phyloP scores from a whole-genome alignment of 2,797 vertebrate genomes.

The Propithecus perrieri region DNA sequence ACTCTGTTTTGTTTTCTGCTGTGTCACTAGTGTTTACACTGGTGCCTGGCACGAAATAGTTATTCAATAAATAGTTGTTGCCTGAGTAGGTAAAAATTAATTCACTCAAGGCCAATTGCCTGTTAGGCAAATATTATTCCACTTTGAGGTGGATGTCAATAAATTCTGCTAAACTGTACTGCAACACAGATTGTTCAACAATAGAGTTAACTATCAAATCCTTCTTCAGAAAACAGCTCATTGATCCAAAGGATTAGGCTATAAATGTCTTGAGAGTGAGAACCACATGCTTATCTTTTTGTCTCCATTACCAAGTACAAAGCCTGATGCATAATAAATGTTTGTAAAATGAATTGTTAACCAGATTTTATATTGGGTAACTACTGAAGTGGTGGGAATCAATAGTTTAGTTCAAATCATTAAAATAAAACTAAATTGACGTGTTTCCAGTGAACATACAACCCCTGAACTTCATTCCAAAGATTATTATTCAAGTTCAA shows the following conservation, averaged over 20 bases:
- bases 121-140: background rate
- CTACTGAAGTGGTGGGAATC: background rate
- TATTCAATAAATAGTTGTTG: background rate
- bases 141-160: background rate
- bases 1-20: background rate
- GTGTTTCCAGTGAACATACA: background rate
- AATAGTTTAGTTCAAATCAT: background rate
- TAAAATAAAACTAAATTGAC: constrained; percentile 12
- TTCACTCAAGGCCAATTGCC: background rate
- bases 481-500: background rate
- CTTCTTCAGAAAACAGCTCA: constrained; percentile 8
- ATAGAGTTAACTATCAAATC: background rate
- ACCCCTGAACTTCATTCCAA: background rate
- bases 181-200: background rate
- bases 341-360: background rate
- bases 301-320: background rate
- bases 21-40: background rate
- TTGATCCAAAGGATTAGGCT: background rate
- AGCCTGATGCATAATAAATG: background rate
- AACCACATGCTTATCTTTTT: background rate
- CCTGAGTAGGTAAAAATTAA: background rate
- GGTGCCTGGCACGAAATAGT: background rate
- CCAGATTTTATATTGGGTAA: background rate
- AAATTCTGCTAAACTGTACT: background rate
- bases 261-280: background rate